phyloP scores from a whole-genome alignment of 2,113 vertebrate genomes.

The Glaucomys volans region DNA sequence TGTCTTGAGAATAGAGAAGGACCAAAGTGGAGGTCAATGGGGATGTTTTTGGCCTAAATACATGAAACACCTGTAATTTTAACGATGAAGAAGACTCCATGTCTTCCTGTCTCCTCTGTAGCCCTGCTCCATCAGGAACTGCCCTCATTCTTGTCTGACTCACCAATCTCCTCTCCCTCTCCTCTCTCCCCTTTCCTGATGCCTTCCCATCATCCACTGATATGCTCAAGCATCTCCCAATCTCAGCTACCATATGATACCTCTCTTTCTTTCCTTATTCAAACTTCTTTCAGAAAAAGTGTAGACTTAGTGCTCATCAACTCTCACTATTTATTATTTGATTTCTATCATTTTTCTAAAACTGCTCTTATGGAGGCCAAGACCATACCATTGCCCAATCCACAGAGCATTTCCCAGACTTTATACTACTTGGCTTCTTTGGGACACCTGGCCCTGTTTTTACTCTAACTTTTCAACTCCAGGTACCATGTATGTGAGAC shows the following conservation, averaged over 20 bases:
- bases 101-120: constrained; percentile 17
- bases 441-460: not conserved
- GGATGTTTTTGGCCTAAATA: not conserved
- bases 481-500: not conserved
- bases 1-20: not conserved
- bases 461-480: not conserved
- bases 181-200: not conserved
- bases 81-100: not conserved
- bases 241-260: not conserved
- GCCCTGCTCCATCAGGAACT: not conserved
- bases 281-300: not conserved
- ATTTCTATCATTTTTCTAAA: constrained; percentile 4
- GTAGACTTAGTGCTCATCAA: not conserved
- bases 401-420: not conserved
- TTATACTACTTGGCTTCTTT: not conserved
- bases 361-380: not conserved
- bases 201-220: not conserved
- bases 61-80: not conserved
- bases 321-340: not conserved
- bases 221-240: not conserved
- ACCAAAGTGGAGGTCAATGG: not conserved
- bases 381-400: not conserved
- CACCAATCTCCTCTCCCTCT: not conserved
- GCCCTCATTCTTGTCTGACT: not conserved
- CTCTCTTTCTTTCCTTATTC: not conserved